Conservation (phyloP, 1,140 invertebrate species). For the Drosophila micromelanica region DNA sequence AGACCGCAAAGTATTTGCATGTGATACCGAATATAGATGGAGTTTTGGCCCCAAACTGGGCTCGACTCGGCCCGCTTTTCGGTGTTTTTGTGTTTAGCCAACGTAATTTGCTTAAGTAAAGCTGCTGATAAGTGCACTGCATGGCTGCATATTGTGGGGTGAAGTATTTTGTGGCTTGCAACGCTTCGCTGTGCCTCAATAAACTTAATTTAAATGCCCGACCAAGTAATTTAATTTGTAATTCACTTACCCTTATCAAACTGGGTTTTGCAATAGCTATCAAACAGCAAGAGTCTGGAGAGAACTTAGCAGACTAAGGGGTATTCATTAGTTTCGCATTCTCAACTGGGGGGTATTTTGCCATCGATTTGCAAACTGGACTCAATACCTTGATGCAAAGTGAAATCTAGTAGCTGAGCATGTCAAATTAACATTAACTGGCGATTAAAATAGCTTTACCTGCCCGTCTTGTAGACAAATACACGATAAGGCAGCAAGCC, state of each 20-base stretch:
- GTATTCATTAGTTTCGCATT: too few species aligned
- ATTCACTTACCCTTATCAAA: constrained; percentile 6
- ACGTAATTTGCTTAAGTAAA: constrained; percentile 72
- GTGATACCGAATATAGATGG: constrained; percentile 17
- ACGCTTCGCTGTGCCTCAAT: constrained; percentile 31
- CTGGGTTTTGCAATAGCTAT: too few species aligned
- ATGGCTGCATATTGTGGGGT: constrained; percentile 19
- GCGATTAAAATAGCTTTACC: constrained; percentile 65
- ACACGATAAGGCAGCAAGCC: constrained; percentile 44
- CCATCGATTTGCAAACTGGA: too few species aligned
- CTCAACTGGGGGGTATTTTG: too few species aligned
- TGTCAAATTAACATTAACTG: constrained; percentile 66
- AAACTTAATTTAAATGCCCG: constrained; percentile 51
- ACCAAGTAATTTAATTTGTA: constrained; percentile 61
- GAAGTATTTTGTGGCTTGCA: constrained; percentile 34
- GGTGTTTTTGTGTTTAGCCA: constrained; percentile 8
- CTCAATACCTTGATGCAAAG: constrained; percentile 13
- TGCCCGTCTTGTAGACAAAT: constrained; percentile 11
- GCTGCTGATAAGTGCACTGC: constrained; percentile 51
- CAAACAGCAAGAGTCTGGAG: too few species aligned
- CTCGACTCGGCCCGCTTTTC: neutral
- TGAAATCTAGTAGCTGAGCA: constrained; percentile 21
- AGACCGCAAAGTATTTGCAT: constrained; percentile 52
- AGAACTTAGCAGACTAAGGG: too few species aligned
- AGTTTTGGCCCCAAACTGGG: neutral